A percentile compares a stretch with the other conserved stretches of the same genome.
Evolutionary conservation across 2,797 vertebrate species (phyloP).

Genomic region (Esox lucius): DNA sequence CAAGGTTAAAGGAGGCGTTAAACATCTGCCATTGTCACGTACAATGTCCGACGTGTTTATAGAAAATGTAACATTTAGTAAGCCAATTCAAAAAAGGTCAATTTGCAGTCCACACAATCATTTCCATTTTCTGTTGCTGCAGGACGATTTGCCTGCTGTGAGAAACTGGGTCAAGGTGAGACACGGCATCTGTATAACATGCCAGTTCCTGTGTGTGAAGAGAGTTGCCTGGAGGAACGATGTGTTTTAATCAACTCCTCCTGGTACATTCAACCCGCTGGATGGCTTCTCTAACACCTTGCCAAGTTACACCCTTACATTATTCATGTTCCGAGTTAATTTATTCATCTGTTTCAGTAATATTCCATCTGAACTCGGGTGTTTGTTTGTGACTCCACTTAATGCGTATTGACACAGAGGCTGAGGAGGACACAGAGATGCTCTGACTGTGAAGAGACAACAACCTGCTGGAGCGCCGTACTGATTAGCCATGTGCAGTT

Average conservation of each 20-base stretch:
- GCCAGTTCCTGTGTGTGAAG: not conserved
- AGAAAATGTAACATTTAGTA: too few relatives aligned
- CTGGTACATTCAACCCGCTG: not conserved
- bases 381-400: slow-evolving; percentile 6
- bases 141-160: too few relatives aligned
- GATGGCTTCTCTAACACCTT: slow-evolving; percentile 39
- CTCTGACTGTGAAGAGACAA: not conserved
- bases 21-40: too few relatives aligned
- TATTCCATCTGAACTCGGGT: slow-evolving; percentile 5
- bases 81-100: too few relatives aligned
- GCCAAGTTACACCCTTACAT: slow-evolving; percentile 54
- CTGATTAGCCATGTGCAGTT: not conserved
- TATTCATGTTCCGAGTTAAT: slow-evolving; percentile 37
- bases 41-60: too few relatives aligned
- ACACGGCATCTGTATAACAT: not conserved
- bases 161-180: too few relatives aligned
- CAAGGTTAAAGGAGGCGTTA: too few relatives aligned
- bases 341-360: slow-evolving; percentile 41
- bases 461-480: not conserved
- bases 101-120: too few relatives aligned
- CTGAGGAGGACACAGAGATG: not conserved
- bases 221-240: not conserved
- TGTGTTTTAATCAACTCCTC: slow-evolving; percentile 26
- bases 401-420: not conserved
- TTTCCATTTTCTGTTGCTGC: too few relatives aligned